These are phyloP conservation scores for Takifugu rubripes DNA, from an alignment of 2,797 vertebrate species.

Conservation along the genomic window DNA sequence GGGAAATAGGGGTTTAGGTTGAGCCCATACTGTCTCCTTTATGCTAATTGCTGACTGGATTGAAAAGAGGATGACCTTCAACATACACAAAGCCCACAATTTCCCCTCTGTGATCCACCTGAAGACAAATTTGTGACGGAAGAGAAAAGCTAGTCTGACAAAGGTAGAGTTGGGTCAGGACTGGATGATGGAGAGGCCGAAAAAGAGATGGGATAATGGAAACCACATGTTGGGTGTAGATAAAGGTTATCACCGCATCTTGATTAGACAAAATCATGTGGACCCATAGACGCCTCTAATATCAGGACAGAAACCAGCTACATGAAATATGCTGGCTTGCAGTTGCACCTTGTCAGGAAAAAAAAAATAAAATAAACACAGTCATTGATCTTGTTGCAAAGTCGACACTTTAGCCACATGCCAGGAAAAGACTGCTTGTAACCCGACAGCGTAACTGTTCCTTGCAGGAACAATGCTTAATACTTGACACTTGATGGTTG, in stretches of 20 bases:
- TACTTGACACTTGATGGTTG: conserved; percentile 23
- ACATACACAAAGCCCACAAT: conserved; percentile 47
- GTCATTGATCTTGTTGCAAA: background rate
- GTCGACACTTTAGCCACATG: conserved; percentile 1
- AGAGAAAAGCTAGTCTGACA: conserved; percentile 44
- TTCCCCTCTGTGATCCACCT: conserved; percentile 50
- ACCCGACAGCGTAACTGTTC: conserved; percentile 27
- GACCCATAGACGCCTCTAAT: conserved; percentile 29
- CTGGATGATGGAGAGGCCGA: conserved; percentile 52
- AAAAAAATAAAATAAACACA: background rate
- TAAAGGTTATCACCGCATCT: conserved; percentile 53
- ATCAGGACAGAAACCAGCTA: conserved; percentile 24
- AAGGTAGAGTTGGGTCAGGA: conserved; percentile 31
- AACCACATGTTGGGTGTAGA: conserved; percentile 65
- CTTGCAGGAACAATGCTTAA: conserved; percentile 11
- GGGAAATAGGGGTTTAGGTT: conserved; percentile 7
- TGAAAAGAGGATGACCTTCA: conserved; percentile 47
- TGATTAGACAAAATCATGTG: conserved; percentile 47
- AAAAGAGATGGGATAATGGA: conserved; percentile 50
- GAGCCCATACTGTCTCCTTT: conserved; percentile 20
- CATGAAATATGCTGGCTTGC: background rate
- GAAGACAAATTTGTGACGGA: conserved; percentile 59
- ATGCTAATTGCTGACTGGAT: conserved; percentile 39
- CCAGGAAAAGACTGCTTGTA: conserved; percentile 6
- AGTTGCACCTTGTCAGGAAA: background rate